Percentiles rank a stretch among this genome's conserved stretches.
Conservation (phyloP, 2,797 vertebrate species). For the Malacoctenus gilli region DNA sequence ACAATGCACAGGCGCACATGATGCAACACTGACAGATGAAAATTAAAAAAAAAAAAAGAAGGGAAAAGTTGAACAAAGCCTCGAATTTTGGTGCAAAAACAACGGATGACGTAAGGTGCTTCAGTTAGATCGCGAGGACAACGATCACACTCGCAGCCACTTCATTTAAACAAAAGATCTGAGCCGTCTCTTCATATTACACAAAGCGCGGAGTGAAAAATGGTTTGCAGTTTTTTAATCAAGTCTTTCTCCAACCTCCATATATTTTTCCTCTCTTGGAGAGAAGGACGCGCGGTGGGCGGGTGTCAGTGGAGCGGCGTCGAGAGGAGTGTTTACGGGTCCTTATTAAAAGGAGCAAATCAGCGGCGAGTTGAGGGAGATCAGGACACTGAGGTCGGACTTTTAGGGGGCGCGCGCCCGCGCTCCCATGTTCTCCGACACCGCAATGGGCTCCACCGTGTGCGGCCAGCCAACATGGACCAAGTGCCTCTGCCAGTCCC, state of each 20-base stretch:
- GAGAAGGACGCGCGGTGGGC: background rate
- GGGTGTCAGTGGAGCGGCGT: slow-evolving; percentile 6
- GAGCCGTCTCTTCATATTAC: slow-evolving; percentile 39
- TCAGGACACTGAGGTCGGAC: slow-evolving; percentile 7
- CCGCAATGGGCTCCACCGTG: slow-evolving; percentile 24
- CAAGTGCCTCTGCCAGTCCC: slow-evolving; percentile 38
- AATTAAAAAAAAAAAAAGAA: background rate
- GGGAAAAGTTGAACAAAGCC: slow-evolving; percentile 38
- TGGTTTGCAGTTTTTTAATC: slow-evolving; percentile 64
- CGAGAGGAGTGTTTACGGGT: slow-evolving; percentile 43
- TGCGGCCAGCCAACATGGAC: slow-evolving; percentile 30
- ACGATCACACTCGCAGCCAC: slow-evolving; percentile 17
- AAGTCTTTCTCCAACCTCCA: slow-evolving; percentile 55
- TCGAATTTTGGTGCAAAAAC: slow-evolving; percentile 12
- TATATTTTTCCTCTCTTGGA: slow-evolving; percentile 37
- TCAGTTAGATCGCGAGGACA: slow-evolving; percentile 28
- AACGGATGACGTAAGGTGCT: slow-evolving; percentile 34
- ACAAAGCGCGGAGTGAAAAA: slow-evolving; percentile 45
- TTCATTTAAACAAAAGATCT: slow-evolving; percentile 55
- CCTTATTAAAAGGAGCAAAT: slow-evolving; percentile 51
- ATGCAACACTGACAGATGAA: slow-evolving; percentile 5
- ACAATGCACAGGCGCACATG: slow-evolving; percentile 34
- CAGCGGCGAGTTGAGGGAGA: slow-evolving; percentile 15
- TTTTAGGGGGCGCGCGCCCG: slow-evolving; percentile 1
- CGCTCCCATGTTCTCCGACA: slow-evolving; percentile 19